Percentiles rank a stretch among this genome's conserved stretches.
phyloP scores from a whole-genome alignment of 2,797 vertebrate species.

The Diplodus sargus region DNA sequence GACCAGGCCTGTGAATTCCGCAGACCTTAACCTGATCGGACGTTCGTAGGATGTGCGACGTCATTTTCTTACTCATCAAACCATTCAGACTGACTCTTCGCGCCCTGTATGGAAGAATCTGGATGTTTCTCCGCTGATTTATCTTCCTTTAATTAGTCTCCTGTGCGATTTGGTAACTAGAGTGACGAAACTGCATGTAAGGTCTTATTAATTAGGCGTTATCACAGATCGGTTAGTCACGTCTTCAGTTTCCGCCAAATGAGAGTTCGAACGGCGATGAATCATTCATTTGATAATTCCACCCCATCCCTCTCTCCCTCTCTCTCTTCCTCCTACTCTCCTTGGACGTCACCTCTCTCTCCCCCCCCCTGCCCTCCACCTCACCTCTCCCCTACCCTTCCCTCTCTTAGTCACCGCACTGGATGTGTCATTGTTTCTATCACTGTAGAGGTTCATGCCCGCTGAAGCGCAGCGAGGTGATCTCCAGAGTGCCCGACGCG shows the following conservation, averaged over 20 bases:
- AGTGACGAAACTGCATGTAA: not conserved
- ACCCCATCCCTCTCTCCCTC: constrained; percentile 21
- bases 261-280: constrained; percentile 53
- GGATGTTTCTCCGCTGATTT: constrained; percentile 1
- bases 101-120: not conserved
- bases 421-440: constrained; percentile 92
- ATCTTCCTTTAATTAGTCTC: not conserved
- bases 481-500: constrained; percentile 86
- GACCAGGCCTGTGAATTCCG: too few species aligned
- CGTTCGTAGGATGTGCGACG: not conserved
- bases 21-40: too few species aligned
- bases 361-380: constrained; percentile 53
- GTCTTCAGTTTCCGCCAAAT: constrained; percentile 24
- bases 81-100: not conserved
- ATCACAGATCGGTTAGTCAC: constrained; percentile 21
- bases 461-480: constrained; percentile 90
- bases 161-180: not conserved
- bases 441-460: constrained; percentile 90
- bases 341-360: constrained; percentile 50
- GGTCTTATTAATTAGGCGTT: not conserved
- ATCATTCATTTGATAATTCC: constrained; percentile 64
- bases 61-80: not conserved
- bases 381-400: constrained; percentile 63
- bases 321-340: constrained; percentile 30
- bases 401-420: constrained; percentile 83